Conservation (phyloP, 2,888 invertebrate species). For the Acanthosepion lycidas region DNA sequence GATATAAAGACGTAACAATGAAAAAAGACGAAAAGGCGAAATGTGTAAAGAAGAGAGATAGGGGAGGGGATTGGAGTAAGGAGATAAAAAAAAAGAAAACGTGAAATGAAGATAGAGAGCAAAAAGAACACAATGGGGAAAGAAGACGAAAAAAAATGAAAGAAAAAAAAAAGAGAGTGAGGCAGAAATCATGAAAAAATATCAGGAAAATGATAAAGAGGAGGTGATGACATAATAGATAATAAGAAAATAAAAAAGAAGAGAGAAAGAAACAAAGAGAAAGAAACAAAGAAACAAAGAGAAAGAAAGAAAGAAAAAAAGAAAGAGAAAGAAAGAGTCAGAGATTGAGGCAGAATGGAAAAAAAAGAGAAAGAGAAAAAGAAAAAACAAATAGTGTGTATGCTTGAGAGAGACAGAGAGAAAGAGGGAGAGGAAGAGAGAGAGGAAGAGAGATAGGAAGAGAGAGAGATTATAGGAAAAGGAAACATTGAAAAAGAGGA, state of each 20-base stretch:
- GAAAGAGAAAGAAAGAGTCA: neutral
- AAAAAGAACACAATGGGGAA: neutral
- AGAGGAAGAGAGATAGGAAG: too few species aligned
- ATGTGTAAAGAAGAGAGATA: neutral
- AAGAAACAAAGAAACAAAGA: neutral
- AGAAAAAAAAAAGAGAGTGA: neutral
- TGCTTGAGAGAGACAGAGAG: too few species aligned
- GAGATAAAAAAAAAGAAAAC: neutral
- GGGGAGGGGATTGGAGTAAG: neutral
- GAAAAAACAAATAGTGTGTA: neutral
- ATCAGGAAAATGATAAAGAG: too few species aligned
- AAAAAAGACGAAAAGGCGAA: neutral
- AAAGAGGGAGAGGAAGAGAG: too few species aligned
- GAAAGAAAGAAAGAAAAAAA: neutral
- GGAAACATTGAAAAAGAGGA: neutral
- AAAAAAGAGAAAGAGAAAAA: too few species aligned
- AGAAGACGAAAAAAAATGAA: neutral
- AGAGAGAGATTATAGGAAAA: neutral
- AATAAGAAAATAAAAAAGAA: neutral
- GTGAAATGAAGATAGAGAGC: neutral
- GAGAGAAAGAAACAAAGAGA: neutral
- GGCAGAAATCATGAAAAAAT: neutral
- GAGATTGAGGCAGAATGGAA: neutral
- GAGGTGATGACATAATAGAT: too few species aligned
- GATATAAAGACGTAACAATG: too few species aligned